Evolutionary conservation across 2,888 invertebrate genomes (phyloP), one percentile per base, ranked within the genome.

Genomic region (Hybos culiciformis): DNA sequence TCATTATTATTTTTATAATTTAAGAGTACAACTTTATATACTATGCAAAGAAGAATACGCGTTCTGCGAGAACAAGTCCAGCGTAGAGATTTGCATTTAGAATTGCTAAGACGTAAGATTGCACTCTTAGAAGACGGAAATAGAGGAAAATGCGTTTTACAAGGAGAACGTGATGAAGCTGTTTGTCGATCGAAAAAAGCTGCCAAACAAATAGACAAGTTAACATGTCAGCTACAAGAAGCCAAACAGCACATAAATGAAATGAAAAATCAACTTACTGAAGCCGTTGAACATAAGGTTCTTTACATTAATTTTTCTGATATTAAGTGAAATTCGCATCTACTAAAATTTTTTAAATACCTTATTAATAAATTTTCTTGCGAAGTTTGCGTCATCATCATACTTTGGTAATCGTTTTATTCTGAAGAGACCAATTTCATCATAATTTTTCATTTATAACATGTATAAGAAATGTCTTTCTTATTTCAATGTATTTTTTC

Each of bases 51-150:
- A 46, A 75, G 91, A 49, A 80, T 90, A 29, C 77, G 90, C 51
- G 83, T 83, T 7, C 68, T 92, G 12, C 74, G 91, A 39, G 93
- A 93, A 60, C 92, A 94, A 62, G 71, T 93, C 23, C 91, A 92
- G 58, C 77, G 91, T 44, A 81, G 91, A 56, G 94, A 94, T 60
- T 71, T 93, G 32, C 93, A 94, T 61, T 69, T 93, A 57, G 93
- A 94, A 65, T 71, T 93, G 46, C 69, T 93, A 38, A 73, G 91
- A 34, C 79, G 91, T 52, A 94, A 94, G 64, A 69, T 93, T 41
- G 80, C 81, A 45, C 73, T 88, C 12, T 83, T 88, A 62, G 90
- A 88, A 61, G 83, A 84, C 52, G 78, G 74, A 43, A 71, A 75
- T 3, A 70, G 78, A 45, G 71, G 74, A 24, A 77, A 75, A 54